phyloP scores from a whole-genome alignment of 2,797 vertebrate species.

The Saxicola maurus region DNA sequence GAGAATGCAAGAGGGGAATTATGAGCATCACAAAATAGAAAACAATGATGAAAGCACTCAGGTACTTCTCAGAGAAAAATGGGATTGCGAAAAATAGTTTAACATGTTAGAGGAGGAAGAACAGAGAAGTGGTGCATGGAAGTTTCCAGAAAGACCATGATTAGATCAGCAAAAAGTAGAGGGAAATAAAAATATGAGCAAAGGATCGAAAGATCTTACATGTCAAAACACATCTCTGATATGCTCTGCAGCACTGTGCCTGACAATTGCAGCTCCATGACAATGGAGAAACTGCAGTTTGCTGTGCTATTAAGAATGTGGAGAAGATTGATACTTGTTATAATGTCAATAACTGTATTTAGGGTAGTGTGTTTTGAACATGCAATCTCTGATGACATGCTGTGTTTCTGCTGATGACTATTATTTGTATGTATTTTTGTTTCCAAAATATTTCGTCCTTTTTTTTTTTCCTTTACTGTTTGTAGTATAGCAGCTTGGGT shows the following conservation, averaged over 20 bases:
- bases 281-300: neutral
- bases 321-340: constrained; percentile 16
- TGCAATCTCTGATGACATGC: neutral
- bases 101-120: neutral
- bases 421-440: neutral
- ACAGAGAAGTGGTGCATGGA: neutral
- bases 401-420: neutral
- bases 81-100: neutral
- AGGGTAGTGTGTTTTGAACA: neutral
- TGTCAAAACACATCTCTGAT: neutral
- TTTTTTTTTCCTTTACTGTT: neutral
- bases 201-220: neutral
- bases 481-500: neutral
- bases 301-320: neutral
- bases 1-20: neutral
- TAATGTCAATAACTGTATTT: constrained; percentile 18
- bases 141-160: neutral
- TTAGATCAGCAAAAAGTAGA: neutral
- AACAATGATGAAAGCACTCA: neutral
- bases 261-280: neutral
- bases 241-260: neutral
- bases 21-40: neutral
- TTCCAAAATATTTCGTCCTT: neutral
- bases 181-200: neutral
- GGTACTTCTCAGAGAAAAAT: neutral